Base-by-base conservation (phyloP, 2,888 invertebrate genomes). In the Danaus chrysippus region DNA sequence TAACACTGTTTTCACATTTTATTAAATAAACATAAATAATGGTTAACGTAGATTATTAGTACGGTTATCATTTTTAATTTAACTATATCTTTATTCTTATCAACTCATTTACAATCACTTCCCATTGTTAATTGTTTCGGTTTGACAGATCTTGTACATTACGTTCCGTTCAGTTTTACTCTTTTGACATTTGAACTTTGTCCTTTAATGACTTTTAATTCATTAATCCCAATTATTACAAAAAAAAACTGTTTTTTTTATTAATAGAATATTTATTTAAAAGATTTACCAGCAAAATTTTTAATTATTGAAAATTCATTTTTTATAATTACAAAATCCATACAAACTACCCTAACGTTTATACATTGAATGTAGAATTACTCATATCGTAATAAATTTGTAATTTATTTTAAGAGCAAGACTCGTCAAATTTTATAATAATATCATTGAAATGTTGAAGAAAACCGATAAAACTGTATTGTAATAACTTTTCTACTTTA, bases 1-100 rank as follows among this genome's bases (percentile, higher is more conserved):
- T 72, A 70, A 82, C 73, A 76, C 65, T 70, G 72, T 68, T 77
- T 76, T 84, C 73, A 86, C 86, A 87, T 87, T 73, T 76, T 86
- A 72, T 70, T 76, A 64, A 71, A 68, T 68, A 73, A 69, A 64
- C 69, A 68, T 67, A 74, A 63, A 60, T 67, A 64, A 68, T 66
- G 72, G 70, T 67, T 68, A 71, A 71, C 58, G 61, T 65, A 68
- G 70, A 72, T 70, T 69, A 70, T 65, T 76, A 70, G 73, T 78
- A 82, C 81, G 76, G 75, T 71, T 73, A 75, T 71, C 71, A 71
- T 71, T 73, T 75, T 75, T 76, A 77, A 72, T 73, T 71, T 58
- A 65, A 56, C 52, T 59, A 62, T 59, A 23, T 34, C 46, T 56
- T 52, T 76, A 71, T 60, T 61, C 59, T 74, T 79, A 76, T 72